A percentile compares a stretch with the other conserved stretches of the same genome.
These are phyloP conservation scores for Oncorhynchus nerka DNA, from an alignment of 2,113 vertebrate genomes.

Conservation along the genomic window DNA sequence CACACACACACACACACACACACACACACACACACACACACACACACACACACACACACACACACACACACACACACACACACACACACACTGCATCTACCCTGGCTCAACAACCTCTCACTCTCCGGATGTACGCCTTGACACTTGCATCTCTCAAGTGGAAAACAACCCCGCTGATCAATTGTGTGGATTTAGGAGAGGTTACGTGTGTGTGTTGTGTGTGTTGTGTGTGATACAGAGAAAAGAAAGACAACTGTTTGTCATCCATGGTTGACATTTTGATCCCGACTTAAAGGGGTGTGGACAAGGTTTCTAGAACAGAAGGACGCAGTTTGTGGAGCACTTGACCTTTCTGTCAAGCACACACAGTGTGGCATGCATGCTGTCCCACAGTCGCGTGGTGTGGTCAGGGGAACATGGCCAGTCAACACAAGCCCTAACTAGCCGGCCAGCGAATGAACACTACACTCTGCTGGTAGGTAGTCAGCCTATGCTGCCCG, in stretches of 20 bases:
- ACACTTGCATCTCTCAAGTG: conserved; percentile 64
- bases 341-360: neutral
- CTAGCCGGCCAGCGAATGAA: too few relatives aligned
- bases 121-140: conserved; percentile 75
- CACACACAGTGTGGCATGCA: neutral
- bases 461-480: too few relatives aligned
- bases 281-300: conserved; percentile 55
- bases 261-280: conserved; percentile 70
- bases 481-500: too few relatives aligned
- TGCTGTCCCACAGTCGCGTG: neutral
- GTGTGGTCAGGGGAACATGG: too few relatives aligned
- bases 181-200: conserved; percentile 64
- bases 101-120: conserved; percentile 50
- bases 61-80: conserved; percentile 4
- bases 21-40: conserved; percentile 5
- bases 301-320: neutral
- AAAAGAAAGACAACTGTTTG: conserved; percentile 55
- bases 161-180: conserved; percentile 79
- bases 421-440: too few relatives aligned
- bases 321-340: neutral
- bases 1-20: neutral
- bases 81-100: neutral
- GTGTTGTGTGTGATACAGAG: neutral
- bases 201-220: neutral
- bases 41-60: neutral